Evolutionary conservation across 2,797 vertebrate genomes (phyloP), one percentile per base, ranked within the genome.

Genomic region (Etheostoma nigrum): DNA sequence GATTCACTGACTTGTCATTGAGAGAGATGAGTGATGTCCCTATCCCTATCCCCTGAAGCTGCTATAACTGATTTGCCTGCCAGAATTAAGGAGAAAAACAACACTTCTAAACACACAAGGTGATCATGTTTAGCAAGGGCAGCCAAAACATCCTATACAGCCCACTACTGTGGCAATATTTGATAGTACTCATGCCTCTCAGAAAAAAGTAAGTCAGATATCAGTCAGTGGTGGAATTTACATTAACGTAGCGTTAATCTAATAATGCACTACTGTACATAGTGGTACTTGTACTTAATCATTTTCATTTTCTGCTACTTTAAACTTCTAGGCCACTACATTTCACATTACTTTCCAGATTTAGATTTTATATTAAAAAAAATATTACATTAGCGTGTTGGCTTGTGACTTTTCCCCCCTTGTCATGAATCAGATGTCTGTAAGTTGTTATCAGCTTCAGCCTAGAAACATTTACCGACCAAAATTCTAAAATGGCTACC

Each of bases 1-100:
- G 55, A 86, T 52, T 83, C 79, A 82, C 78, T 48, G 63, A 82
- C 80, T 87, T 54, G 72, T 81, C 79, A 67, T 4, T 42, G 65
- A 66, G 36, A 60, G 62, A 76, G 21, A 71, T 72, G 74, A 76
- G 33, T 68, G 45, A 70, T 79, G 69, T 68, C 74, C 8, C 4
- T 12, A 1, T 68, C 74, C 7, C 4, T 12, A 1, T 58, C 55
- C 60, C 44, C 21, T 16, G 54, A 77, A 73, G 76, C 71, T 27
- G 59, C 76, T 79, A 27, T 72, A 78, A 74, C 67, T 40, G 51
- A 68, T 49, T 14, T 1, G 9, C 76, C 66, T 72, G 65, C 60
- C 55, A 14, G 67, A 73, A 72, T 68, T 23, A 21, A 19, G 53
- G 25, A 63, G 14, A 62, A 70, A 69, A 67, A 63, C 33, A 33